A percentile compares a stretch with the other conserved stretches of the same genome.
phyloP scores from a whole-genome alignment of 1,140 invertebrate species.

The Papilio aristodemus region DNA sequence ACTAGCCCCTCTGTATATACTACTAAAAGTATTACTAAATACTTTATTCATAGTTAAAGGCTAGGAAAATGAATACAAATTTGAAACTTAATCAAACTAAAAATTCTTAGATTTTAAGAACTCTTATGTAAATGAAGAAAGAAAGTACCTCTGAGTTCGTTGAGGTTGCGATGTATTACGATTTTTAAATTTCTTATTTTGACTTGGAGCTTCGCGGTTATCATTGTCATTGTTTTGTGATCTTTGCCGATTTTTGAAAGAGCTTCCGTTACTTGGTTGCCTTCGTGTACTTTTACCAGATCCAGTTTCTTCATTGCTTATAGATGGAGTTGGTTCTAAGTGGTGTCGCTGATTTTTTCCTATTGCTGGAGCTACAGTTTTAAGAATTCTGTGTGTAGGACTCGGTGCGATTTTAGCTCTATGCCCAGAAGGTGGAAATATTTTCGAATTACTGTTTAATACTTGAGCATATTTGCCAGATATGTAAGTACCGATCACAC shows the following conservation, averaged over 20 bases:
- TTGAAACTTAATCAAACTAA: not conserved
- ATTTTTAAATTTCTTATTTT: conserved; percentile 77
- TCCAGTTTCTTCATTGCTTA: conserved; percentile 81
- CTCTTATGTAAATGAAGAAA: not conserved
- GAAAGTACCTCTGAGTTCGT: conserved; percentile 69
- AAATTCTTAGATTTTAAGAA: no score
- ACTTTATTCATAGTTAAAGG: not conserved
- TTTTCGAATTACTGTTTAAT: conserved; percentile 86
- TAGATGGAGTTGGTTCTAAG: conserved; percentile 84
- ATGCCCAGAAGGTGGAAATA: conserved; percentile 69
- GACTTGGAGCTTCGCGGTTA: conserved; percentile 58
- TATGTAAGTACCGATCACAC: conserved; percentile 92
- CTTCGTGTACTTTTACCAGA: conserved; percentile 80
- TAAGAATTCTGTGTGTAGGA: conserved; percentile 85
- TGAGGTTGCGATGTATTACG: conserved; percentile 60
- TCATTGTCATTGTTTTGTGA: conserved; percentile 63
- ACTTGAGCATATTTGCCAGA: conserved; percentile 93
- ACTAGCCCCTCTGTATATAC: not conserved
- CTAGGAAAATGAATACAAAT: not conserved
- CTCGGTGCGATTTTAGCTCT: conserved; percentile 84
- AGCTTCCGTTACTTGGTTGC: conserved; percentile 67
- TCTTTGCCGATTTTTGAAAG: conserved; percentile 76
- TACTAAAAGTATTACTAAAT: not conserved
- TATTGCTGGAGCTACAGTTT: conserved; percentile 86
- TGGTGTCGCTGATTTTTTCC: conserved; percentile 77